A percentile compares a stretch with the other conserved stretches of the same genome.
Evolutionary conservation across 2,888 invertebrate genomes (phyloP).

Genomic region (Drosophila anomalipes): DNA sequence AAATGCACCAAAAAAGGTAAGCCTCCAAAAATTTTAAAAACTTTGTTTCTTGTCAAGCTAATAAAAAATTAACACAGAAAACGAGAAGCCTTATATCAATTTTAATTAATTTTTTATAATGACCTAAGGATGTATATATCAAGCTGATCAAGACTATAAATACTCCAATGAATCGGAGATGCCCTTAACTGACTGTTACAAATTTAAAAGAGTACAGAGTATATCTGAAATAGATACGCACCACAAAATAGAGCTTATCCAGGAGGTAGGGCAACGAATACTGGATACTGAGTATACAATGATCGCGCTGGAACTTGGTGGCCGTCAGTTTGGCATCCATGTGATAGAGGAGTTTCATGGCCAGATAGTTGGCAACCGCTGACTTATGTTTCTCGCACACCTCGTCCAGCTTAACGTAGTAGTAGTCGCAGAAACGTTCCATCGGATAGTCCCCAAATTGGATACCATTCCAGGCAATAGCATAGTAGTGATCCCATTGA

Average conservation of each 20-base stretch:
- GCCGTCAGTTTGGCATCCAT: slow-evolving; percentile 76
- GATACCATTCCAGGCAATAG: slow-evolving; percentile 76
- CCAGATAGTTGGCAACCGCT: slow-evolving; percentile 82
- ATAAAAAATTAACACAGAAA: neutral
- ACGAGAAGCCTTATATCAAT: neutral
- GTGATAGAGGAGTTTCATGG: slow-evolving; percentile 76
- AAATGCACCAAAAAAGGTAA: neutral
- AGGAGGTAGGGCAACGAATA: slow-evolving; percentile 58
- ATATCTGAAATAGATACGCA: slow-evolving; percentile 35
- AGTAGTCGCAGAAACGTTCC: slow-evolving; percentile 65
- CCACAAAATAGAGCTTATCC: slow-evolving; percentile 74
- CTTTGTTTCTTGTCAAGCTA: neutral
- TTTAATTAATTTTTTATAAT: neutral
- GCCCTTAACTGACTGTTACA: neutral
- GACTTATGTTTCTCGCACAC: slow-evolving; percentile 65
- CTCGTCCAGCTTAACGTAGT: slow-evolving; percentile 70
- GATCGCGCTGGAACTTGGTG: slow-evolving; percentile 68
- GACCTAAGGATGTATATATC: neutral
- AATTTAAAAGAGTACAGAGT: neutral
- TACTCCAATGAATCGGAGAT: neutral
- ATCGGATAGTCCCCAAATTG: slow-evolving; percentile 23
- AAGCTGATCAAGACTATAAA: neutral
- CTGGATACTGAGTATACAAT: slow-evolving; percentile 62
- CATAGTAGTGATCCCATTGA: slow-evolving; percentile 71
- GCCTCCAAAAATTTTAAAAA: neutral